Evolutionary conservation across 1,140 invertebrate genomes (phyloP), one percentile per base, ranked within the genome.

Genomic region (Elymnias hypermnestra): DNA sequence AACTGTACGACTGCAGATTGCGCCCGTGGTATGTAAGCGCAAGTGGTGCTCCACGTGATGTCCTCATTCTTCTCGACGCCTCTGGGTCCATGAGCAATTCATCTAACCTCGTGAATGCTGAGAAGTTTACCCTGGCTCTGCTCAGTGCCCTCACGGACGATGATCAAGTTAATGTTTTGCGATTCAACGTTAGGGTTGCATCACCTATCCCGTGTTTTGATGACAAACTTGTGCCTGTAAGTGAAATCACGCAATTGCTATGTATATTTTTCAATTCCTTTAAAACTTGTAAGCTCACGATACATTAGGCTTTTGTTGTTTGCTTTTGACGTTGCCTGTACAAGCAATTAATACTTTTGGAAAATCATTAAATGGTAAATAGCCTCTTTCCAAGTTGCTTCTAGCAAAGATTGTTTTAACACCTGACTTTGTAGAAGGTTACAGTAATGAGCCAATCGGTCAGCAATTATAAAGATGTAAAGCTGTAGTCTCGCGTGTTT

Each of bases 81-180:
- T 94, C 94, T 35, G 97, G 97, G 1, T 97, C 95, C 5, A 98
- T 98, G 97, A 94, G 93, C 18, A 96, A 96, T 53, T 81, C 78
- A 0, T 70, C 70, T 0, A 84, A 84, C 40, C 90, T 93, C 51
- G 93, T 96, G 71, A 97, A 54, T 5, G 96, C 96, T 0, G 90
- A 92, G 49, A 93, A 95, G 49, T 94, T 97, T 1, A 93, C 95
- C 19, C 89, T 92, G 39, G 94, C 95, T 38, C 94, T 98, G 9
- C 85, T 98, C 19, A 95, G 96, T 40, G 98, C 97, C 0, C 89
- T 99, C 5, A 95, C 94, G 12, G 96, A 97, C 67, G 96, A 98
- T 69, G 97, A 99, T 72, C 97, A 94, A 74, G 95, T 98, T 25
- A 97, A 97, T 64, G 92, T 98, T 15, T 90, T 96, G 44, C 89